Evolutionary conservation across 1,140 invertebrate genomes (phyloP), one percentile per base, ranked within the genome.

Genomic region (Eupeodes corollae): DNA sequence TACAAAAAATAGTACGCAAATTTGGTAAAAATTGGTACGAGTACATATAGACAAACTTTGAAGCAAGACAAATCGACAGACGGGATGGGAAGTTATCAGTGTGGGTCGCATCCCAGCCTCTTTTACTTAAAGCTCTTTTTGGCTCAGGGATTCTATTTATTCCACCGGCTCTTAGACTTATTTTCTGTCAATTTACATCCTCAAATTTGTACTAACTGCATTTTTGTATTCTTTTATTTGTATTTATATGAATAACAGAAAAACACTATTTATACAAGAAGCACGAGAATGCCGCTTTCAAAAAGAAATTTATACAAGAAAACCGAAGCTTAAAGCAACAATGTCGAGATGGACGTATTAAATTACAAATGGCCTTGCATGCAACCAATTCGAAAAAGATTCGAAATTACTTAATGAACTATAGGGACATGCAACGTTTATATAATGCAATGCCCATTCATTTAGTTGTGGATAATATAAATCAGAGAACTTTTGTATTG

Each of bases 361-460:
- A 63, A 42, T 42, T 68, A n/a, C 57, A 63, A 37, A 61, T 57
- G 10, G 52, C 61, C 6, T 52, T 62, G 8, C 21, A 45, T 37
- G 57, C 58, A 10, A 52, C 65, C 35, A 62, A 58, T 41, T 54
- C 53, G 1, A 53, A 56, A 15, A 55, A 51, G 37, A 67, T 67
- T 19, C 51, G 56, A 12, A 65, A 67, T 43, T 54, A 54, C 13
- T 49, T 68, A 2, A 57, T 55, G 15, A 59, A 64, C 32, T 57
- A 65, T 43, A 62, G 54, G 46, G 58, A 62, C 9, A 59, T 65
- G 56, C 60, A 65, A 44, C 55, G 62, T 1, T 33, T 67, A 0
- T 68, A 68, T 43, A 53, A 63, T 32, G 56, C 56, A 26, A 68
- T 67, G 64, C 65, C 65, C 16, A 54, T 63, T 34, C 51, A 65